Evolutionary conservation across 2,888 invertebrate genomes (phyloP).

Genomic region (Lasioglossum vierecki): DNA sequence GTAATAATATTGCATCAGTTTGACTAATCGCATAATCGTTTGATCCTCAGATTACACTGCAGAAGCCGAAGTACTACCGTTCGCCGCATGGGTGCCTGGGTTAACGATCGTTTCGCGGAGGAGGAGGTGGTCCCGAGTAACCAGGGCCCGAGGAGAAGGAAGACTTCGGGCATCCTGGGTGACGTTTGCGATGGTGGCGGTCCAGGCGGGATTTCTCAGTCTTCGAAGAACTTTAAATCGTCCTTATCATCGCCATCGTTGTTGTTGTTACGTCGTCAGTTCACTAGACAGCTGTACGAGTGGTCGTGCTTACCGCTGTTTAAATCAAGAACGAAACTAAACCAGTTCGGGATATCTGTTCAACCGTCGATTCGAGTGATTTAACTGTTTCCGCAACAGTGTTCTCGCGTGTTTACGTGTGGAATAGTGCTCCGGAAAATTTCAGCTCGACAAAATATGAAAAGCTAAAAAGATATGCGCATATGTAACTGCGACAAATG

Average conservation of each 20-base stretch:
- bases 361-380: conserved; percentile 34
- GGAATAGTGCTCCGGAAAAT: conserved; percentile 17
- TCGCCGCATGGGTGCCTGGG: conserved; percentile 84
- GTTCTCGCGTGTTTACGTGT: conserved; percentile 16
- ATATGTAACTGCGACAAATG: background rate
- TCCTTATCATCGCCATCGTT: conserved; percentile 63
- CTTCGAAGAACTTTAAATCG: conserved; percentile 53
- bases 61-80: conserved; percentile 78
- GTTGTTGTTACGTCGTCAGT: conserved; percentile 79
- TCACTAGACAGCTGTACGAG: conserved; percentile 80
- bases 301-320: conserved; percentile 80
- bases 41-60: conserved; percentile 74
- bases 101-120: conserved; percentile 81
- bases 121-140: conserved; percentile 79
- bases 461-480: background rate
- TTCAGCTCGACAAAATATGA: background rate
- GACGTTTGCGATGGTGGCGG: conserved; percentile 78
- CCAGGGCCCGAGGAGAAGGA: conserved; percentile 68
- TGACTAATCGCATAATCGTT: background rate
- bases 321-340: conserved; percentile 82
- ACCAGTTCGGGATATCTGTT: conserved; percentile 65
- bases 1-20: too few species aligned
- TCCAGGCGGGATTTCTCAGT: conserved; percentile 60
- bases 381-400: conserved; percentile 37
- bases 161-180: conserved; percentile 69